phyloP scores from a whole-genome alignment of 2,888 invertebrate genomes.

The Scotopteryx bipunctaria region DNA sequence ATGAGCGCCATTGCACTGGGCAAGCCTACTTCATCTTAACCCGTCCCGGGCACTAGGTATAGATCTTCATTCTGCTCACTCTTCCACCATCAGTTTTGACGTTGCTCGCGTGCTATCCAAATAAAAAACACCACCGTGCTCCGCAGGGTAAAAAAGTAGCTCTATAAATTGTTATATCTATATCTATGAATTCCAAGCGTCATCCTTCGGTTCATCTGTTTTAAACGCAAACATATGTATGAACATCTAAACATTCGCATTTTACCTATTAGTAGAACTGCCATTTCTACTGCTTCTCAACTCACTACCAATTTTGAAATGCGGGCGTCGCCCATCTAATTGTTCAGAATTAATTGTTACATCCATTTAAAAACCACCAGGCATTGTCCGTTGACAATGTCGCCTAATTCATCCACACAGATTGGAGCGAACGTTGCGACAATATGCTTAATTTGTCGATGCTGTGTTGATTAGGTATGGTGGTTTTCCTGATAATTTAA shows the following conservation, averaged over 20 bases:
- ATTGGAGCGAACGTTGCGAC: constrained; percentile 71
- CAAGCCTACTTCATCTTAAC: no score
- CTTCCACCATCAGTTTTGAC: no score
- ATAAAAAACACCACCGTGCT: no score
- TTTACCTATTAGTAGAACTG: neutral
- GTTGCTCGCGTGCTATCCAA: no score
- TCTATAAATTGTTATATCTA: no score
- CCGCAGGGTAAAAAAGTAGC: no score
- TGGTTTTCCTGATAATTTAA: constrained; percentile 10
- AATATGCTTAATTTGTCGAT: constrained; percentile 65
- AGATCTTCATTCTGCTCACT: no score
- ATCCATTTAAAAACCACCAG: constrained; percentile 81
- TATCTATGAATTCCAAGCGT: no score
- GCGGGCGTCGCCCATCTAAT: constrained; percentile 80
- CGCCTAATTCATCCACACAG: constrained; percentile 65
- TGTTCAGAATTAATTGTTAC: constrained; percentile 83
- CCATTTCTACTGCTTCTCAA: constrained; percentile 39
- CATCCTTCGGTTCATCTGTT: no score
- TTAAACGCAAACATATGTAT: no score
- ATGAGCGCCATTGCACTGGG: no score
- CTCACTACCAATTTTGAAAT: constrained; percentile 65
- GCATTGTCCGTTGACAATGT: constrained; percentile 71
- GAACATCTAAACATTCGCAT: neutral
- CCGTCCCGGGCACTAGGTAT: no score
- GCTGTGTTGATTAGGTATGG: constrained; percentile 41